Percentiles rank a stretch among this genome's conserved stretches.
Evolutionary conservation across 2,888 invertebrate species (phyloP).

Genomic region (Sesamia inferens): DNA sequence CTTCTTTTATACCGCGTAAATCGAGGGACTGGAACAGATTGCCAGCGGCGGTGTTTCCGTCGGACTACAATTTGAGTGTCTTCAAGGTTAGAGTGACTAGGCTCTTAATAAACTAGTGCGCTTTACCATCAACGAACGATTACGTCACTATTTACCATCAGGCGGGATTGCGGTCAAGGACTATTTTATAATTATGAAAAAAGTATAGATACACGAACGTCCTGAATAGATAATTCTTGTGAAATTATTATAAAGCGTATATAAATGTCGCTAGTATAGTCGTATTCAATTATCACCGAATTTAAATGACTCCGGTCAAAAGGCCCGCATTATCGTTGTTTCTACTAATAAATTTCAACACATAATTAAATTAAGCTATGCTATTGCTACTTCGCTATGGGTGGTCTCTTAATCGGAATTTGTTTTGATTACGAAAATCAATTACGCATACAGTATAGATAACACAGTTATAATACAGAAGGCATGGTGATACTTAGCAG

Average conservation of each 20-base stretch:
- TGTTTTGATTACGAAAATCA: slow-evolving; percentile 15
- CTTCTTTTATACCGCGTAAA: no score
- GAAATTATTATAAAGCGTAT: background rate
- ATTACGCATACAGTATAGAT: slow-evolving; percentile 4
- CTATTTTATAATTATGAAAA: no score
- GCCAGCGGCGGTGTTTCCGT: no score
- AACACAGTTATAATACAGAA: background rate
- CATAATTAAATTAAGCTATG: slow-evolving; percentile 45
- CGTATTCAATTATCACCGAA: slow-evolving; percentile 52
- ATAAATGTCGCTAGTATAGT: slow-evolving; percentile 38
- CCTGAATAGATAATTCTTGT: background rate
- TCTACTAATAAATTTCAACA: slow-evolving; percentile 43
- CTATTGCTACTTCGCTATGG: slow-evolving; percentile 35
- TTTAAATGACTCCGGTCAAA: slow-evolving; percentile 46
- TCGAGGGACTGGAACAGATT: no score
- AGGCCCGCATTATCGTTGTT: slow-evolving; percentile 52
- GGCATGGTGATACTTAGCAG: no score
- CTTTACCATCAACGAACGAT: no score
- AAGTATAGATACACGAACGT: background rate
- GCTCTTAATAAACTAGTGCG: no score
- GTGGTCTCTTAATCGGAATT: slow-evolving; percentile 43
- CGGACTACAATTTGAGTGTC: no score
- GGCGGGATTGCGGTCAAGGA: no score
- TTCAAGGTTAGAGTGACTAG: no score
- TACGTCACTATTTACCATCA: no score